phyloP scores from a whole-genome alignment of 2,113 vertebrate species.

The Callipepla squamata region DNA sequence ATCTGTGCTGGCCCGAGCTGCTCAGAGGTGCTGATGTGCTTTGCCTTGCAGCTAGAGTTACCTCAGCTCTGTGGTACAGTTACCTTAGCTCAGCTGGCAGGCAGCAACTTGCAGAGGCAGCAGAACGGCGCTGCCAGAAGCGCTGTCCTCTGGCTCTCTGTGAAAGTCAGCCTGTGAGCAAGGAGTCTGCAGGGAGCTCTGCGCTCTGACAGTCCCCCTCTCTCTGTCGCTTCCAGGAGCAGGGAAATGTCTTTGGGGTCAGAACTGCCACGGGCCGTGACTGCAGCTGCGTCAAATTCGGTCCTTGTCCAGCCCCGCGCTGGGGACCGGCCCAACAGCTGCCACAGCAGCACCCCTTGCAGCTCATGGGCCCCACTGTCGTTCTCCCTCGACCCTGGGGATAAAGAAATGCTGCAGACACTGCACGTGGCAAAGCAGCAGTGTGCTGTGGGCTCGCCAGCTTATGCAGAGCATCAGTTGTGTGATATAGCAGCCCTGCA shows the following conservation, averaged over 20 bases:
- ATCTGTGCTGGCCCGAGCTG: background rate
- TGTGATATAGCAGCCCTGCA: rapidly evolving
- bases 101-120: background rate
- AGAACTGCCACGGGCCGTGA: background rate
- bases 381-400: background rate
- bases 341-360: constrained; percentile 19
- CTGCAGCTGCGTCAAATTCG: constrained; percentile 68
- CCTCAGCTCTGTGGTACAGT: background rate
- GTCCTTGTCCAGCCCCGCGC: background rate
- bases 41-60: background rate
- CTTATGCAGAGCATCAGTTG: background rate
- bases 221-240: rapidly evolving
- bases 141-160: background rate
- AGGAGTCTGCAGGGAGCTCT: background rate
- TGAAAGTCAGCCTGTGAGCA: background rate
- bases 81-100: background rate
- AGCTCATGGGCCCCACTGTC: constrained; percentile 20
- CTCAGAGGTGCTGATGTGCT: background rate
- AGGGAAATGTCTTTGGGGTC: background rate
- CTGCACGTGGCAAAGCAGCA: rapidly evolving
- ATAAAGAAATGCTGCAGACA: constrained; percentile 44
- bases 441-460: background rate
- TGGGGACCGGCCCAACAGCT: constrained; percentile 54
- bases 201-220: background rate
- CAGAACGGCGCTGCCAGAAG: background rate